Evolutionary conservation across 1,140 invertebrate genomes (phyloP).

Genomic region (Apis florea): DNA sequence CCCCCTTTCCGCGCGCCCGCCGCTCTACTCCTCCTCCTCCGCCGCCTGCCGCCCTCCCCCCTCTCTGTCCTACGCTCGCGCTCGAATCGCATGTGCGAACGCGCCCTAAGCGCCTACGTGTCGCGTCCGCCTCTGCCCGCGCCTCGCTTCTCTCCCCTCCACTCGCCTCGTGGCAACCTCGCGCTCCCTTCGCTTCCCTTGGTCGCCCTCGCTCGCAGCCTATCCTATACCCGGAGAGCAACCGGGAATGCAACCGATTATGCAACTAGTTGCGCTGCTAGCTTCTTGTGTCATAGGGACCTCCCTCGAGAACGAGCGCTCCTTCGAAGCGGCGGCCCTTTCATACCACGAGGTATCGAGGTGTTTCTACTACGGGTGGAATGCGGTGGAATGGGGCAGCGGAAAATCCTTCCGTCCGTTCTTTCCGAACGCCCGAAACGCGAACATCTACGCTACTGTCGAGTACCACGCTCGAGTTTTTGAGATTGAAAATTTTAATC

Average conservation of each 20-base stretch:
- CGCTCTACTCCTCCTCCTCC: constrained; percentile 21
- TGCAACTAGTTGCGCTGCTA: constrained; percentile 75
- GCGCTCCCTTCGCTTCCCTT: background rate
- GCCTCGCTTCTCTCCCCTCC: background rate
- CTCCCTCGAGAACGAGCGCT: no score
- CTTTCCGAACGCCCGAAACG: no score
- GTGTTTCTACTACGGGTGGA: no score
- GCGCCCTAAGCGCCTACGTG: constrained; percentile 50
- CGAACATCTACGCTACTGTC: no score
- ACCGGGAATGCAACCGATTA: constrained; percentile 71
- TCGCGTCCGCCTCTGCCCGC: constrained; percentile 1
- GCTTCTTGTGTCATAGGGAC: constrained; percentile 71
- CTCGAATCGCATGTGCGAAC: constrained; percentile 18
- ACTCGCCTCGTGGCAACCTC: background rate
- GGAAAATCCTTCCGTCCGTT: no score
- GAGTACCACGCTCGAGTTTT: no score
- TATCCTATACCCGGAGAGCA: constrained; percentile 12
- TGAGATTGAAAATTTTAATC: no score
- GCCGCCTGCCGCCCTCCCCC: constrained; percentile 24
- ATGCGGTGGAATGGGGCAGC: no score
- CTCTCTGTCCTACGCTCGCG: constrained; percentile 16
- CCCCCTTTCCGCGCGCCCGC: constrained; percentile 31
- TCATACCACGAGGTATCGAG: no score
- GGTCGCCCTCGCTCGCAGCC: background rate
- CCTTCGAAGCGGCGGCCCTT: no score